Base-by-base conservation (phyloP, 2,113 vertebrate species). In the Phocoena phocoena region DNA sequence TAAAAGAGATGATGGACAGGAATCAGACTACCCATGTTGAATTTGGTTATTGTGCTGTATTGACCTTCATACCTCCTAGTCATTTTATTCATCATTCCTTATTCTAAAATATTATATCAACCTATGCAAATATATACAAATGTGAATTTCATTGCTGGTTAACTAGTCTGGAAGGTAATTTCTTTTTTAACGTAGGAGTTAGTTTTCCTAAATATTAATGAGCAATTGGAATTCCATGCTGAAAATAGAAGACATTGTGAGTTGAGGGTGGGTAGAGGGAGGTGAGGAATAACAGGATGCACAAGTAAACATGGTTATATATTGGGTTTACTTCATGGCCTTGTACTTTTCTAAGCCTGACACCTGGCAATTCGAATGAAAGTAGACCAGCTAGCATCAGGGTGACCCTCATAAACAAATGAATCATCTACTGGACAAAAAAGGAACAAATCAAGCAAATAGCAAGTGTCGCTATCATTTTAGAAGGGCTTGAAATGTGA, bases 171-270 rank as follows among this genome's bases (percentile, higher is more conserved):
- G 96, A 85, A 96, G 97, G 98, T 98, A 98, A 98, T 98, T 53
- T 53, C 53, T 53, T 58, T 21, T 89, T 63, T 14, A 65, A 97
- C 76, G 93, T 92, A 74, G 95, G 96, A 97, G 97, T 98, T 97
- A 97, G 97, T 98, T 98, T 98, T 98, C 93, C 97, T 97, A 98
- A 97, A 98, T 97, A 96, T 97, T 98, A 98, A 98, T 98, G 97
- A 98, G 97, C 97, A 98, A 98, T 98, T 98, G 98, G 94, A 97
- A 97, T 97, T 97, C 98, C 88, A 88, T 98, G 98, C 98, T 5
- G 5, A 92, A 98, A 98, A 98, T 28, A 97, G 97, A 74, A 50
- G 89, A 98, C 97, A 97, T 97, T 98, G 96, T 96, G 97, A 98
- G 93, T 95, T 96, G 94, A 96, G 92, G 90, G 80, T 96, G 96